Base-by-base conservation (phyloP, 2,113 vertebrate genomes). In the Smithornis capensis region DNA sequence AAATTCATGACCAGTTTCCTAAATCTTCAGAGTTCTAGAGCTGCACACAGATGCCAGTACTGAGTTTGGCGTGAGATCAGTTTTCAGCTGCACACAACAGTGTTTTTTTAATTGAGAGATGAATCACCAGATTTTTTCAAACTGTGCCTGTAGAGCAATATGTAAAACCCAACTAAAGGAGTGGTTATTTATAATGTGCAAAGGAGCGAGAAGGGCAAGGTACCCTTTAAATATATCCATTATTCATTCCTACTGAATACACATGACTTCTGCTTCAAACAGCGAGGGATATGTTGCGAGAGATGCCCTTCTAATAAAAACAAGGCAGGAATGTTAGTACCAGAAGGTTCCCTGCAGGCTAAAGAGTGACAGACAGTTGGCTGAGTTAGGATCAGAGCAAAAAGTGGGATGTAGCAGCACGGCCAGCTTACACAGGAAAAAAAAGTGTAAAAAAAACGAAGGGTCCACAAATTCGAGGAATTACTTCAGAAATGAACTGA, bases 281-380 rank as follows among this genome's bases (percentile, higher is more conserved):
- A 95, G 93, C 5, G 2, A 94, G 88, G 86, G 85, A 74, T 87
- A 92, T 95, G 94, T 96, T 95, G 95, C 80, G 79, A 96, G 94
- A 95, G 87, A 95, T 96, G 93, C 92, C 93, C 94, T 96, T 95
- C 96, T 97, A 96, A 96, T 90, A 92, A 92, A 96, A 97, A 96
- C 93, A 96, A 96, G 92, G 73, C 88, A 95, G 85, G 88, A 96
- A 93, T 95, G 88, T 83, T 96, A 95, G 94, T 95, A 96, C 95
- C 96, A 97, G 95, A 97, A 96, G 96, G 95, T 94, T 96, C 93
- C 93, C 96, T 96, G 96, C 95, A 94, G 96, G 96, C 93, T 96
- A 91, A 88, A 64, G 94, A 81, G 92, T 90, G 95, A 96, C 93
- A 97, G 95, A 96, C 93, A 97, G 95, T 96, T 96, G 95, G 93